A percentile compares a stretch with the other conserved stretches of the same genome.
Evolutionary conservation across 1,140 invertebrate genomes (phyloP).

Genomic region (Drosophila tsacasi): DNA sequence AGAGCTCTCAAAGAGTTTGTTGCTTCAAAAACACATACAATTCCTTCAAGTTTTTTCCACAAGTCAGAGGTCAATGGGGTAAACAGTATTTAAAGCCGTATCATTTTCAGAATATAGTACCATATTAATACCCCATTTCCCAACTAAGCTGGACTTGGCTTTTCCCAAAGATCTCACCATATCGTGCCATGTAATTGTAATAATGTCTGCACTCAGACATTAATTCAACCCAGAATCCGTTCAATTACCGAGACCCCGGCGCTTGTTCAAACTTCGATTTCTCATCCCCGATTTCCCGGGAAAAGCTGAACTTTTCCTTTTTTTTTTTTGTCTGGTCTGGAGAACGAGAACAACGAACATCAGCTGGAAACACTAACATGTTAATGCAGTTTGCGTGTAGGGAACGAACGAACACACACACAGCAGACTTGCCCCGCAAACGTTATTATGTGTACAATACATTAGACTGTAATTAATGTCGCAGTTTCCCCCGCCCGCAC

Average conservation of each 20-base stretch:
- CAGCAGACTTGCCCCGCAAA: not conserved
- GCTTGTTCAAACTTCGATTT: constrained; percentile 24
- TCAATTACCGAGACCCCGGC: constrained; percentile 3
- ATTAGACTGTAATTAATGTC: constrained; percentile 74
- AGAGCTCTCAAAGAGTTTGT: no score
- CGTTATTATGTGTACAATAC: constrained; percentile 39
- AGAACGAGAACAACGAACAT: constrained; percentile 16
- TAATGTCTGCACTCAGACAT: no score
- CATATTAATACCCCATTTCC: not conserved
- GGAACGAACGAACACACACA: not conserved
- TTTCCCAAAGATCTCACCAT: not conserved
- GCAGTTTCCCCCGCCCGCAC: constrained; percentile 26
- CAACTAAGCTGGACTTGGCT: not conserved
- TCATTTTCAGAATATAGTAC: not conserved
- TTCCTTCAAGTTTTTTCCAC: no score
- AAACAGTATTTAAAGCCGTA: not conserved
- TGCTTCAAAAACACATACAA: no score
- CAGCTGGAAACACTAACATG: constrained; percentile 17
- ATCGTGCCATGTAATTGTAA: not conserved
- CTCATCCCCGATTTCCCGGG: not conserved
- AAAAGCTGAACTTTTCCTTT: constrained; percentile 11
- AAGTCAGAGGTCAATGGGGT: not conserved
- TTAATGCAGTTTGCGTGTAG: constrained; percentile 69
- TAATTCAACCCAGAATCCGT: constrained; percentile 4
- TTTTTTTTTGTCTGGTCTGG: not conserved